Evolutionary conservation across 2,888 invertebrate genomes (phyloP), one percentile per base, ranked within the genome.

Genomic region (Tenthredo livida): DNA sequence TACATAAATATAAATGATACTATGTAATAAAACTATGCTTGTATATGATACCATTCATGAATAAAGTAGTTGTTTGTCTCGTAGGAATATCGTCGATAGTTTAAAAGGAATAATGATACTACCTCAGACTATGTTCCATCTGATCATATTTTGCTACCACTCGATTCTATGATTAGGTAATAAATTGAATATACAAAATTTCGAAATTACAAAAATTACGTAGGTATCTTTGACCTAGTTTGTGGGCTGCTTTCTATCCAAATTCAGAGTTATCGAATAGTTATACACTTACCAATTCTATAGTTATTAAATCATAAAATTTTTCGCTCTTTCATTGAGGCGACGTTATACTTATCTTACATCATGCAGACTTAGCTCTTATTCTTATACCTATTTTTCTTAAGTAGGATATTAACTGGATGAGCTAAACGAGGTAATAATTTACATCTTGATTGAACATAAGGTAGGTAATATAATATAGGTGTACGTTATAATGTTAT

Each of bases 41-140:
- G 92, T 92, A 91, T 91, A 91, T 92, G 90, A 90, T 90, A 90
- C 88, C 89, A 90, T 92, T 90, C 90, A 89, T 90, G 87, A 92
- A 91, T 91, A 91, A 92, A 92, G 90, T 92, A 92, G 91, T 87
- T 88, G 88, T 91, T 91, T 91, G 91, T 89, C 90, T 91, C 90
- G 88, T 90, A 90, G 86, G 87, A 87, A 90, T 50, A 40, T 84
- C 25, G 67, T 15, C 25, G 17, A 84, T n/a, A 80, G 21, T 80
- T 29, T 47, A 9, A 5, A 54, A 75, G 43, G 25, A 47, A 73
- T 33, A 43, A 73, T 73, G 37, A 25, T 70, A 70, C 70, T 37
- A 70, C 70, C 70, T 70, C 37, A 70, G 40, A 40, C 33, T n/a
- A 37, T 40, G 70, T 70, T 37, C n/a, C 40, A 70, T 54, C 29